Base-by-base conservation (phyloP, 2,113 vertebrate species). In the Petrocephalus zakoni region DNA sequence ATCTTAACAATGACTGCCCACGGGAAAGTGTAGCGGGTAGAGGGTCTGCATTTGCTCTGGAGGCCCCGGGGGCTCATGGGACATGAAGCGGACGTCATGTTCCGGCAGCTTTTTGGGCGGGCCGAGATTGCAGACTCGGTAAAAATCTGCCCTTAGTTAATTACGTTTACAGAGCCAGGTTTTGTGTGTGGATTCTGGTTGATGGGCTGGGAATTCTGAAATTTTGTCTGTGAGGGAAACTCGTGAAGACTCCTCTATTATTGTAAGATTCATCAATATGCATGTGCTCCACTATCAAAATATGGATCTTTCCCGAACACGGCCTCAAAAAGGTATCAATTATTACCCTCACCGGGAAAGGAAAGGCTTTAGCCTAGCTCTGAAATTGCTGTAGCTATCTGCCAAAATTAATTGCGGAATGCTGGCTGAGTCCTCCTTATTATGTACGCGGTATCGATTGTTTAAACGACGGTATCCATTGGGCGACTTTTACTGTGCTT, bases 401-500 rank as follows among this genome's bases (percentile, higher is more conserved):
- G 22, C 22, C 49, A 37, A 25, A 82, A 82, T 88, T 56, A 78
- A 88, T 55, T 56, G n/a, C n/a, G 6, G 37, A 25, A 46, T 82
- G 52, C 49, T 49, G 34, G 55, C 53, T 78, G 68, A 52, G n/a
- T 75, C 61, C 13, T 22, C n/a, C 75, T 84, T 22, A 46, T 85
- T 68, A 85, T 85, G 46, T 49, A n/a, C 52, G 19, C n/a, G 52
- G 46, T 75, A 85, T 89, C 52, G 88, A 89, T 72, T 52, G 49
- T 56, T 52, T 19, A 56, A 85, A 25, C 82, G 68, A 52, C 42
- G 56, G 29, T 52, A 72, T 68, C 61, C 56, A 86, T 83, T 83
- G 0, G 19, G 81, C 49, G 42, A 83, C 42, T 83, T 49, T 49
- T 49, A 15, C 58, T 17, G 15, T 19, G 11, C 3, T 86, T 19